A percentile compares a stretch with the other conserved stretches of the same genome.
These are phyloP conservation scores for Listronotus bonariensis DNA, from an alignment of 1,140 invertebrate genomes.

Conservation along the genomic window DNA sequence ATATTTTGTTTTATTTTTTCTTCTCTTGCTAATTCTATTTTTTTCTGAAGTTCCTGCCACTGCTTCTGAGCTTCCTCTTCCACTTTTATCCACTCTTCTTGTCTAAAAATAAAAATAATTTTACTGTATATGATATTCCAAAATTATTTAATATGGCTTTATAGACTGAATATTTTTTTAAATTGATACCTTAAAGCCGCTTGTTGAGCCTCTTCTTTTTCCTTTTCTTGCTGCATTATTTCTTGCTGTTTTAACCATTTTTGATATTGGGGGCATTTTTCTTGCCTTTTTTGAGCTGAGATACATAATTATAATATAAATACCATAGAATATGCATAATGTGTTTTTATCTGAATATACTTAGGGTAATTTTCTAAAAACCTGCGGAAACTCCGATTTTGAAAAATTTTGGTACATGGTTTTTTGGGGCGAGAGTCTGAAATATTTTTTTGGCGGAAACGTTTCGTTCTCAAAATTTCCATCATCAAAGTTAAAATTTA, in stretches of 20 bases:
- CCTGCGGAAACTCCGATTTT: too few species aligned
- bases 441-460: background rate
- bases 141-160: background rate
- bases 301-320: conserved; percentile 17
- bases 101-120: conserved; percentile 40
- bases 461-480: too few species aligned
- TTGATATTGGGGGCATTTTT: conserved; percentile 53
- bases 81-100: conserved; percentile 53
- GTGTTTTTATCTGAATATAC: too few species aligned
- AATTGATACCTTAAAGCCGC: conserved; percentile 8
- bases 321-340: background rate
- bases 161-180: conserved; percentile 2
- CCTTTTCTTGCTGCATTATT: conserved; percentile 29
- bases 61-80: conserved; percentile 55
- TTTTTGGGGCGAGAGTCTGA: too few species aligned
- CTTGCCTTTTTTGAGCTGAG: conserved; percentile 44
- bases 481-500: too few species aligned
- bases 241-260: conserved; percentile 48
- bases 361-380: too few species aligned
- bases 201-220: conserved; percentile 24
- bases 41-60: conserved; percentile 52
- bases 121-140: conserved; percentile 6
- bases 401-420: too few species aligned
- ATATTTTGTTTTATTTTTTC: conserved; percentile 48
- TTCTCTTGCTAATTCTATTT: conserved; percentile 37